phyloP scores from a whole-genome alignment of 1,140 invertebrate genomes.

The Cepaea nemoralis region DNA sequence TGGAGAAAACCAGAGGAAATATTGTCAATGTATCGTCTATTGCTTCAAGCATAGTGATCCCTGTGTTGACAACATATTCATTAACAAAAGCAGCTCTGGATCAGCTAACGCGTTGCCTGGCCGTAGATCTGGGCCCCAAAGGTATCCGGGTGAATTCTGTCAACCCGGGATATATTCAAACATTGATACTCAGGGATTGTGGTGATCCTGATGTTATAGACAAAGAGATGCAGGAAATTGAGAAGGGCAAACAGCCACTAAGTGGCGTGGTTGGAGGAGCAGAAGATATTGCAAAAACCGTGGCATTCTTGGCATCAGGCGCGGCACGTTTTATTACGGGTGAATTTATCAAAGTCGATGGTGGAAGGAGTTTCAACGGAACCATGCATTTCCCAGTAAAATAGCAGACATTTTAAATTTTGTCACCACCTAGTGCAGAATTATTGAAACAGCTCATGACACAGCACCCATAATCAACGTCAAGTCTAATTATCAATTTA shows the following conservation, averaged over 20 bases:
- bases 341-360: slow-evolving; percentile 7
- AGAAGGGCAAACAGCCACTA: background rate
- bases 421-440: no score
- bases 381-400: no score
- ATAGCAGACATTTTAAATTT: no score
- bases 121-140: no score
- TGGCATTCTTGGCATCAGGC: background rate
- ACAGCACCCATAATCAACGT: no score
- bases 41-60: background rate
- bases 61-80: background rate
- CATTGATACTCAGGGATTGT: background rate
- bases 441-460: no score
- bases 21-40: background rate
- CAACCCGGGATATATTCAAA: background rate
- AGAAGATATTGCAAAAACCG: background rate
- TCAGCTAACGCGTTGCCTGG: no score
- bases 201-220: background rate
- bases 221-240: background rate
- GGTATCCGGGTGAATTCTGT: slow-evolving; percentile 4
- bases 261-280: background rate
- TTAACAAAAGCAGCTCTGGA: background rate
- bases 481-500: no score
- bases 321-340: background rate
- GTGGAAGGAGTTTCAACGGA: background rate
- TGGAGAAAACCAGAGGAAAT: slow-evolving; percentile 18